A percentile compares a stretch with the other conserved stretches of the same genome.
These are phyloP conservation scores for Leptoteleia sp. DNA, from an alignment of 1,140 invertebrate genomes.

Conservation along the genomic window DNA sequence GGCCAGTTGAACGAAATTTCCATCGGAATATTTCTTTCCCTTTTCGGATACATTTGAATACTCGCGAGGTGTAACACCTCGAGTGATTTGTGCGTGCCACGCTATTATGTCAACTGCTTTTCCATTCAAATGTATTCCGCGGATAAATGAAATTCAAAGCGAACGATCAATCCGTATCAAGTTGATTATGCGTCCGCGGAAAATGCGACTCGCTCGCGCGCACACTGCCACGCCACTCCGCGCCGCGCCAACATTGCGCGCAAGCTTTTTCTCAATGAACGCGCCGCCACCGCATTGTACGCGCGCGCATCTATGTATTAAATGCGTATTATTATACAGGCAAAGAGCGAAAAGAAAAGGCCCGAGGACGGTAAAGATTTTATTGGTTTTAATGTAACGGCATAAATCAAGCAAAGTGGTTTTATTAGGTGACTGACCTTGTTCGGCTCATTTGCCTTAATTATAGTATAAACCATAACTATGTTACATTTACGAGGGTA, in stretches of 20 bases:
- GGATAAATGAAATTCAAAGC: slow-evolving; percentile 17
- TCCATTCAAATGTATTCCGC: slow-evolving; percentile 30
- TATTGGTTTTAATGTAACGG: slow-evolving; percentile 62
- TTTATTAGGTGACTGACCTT: slow-evolving; percentile 67
- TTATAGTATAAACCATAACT: slow-evolving; percentile 67
- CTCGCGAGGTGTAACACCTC: not conserved
- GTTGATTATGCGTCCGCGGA: slow-evolving; percentile 20
- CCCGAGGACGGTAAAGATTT: slow-evolving; percentile 33
- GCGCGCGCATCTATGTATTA: too few species aligned
- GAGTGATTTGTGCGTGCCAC: slow-evolving; percentile 16
- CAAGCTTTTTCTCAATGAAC: too few species aligned
- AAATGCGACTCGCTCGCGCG: slow-evolving; percentile 7
- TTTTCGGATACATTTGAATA: too few species aligned
- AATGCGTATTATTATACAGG: too few species aligned
- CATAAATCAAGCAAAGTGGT: slow-evolving; percentile 64
- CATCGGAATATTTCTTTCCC: slow-evolving; percentile 39
- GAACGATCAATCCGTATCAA: slow-evolving; percentile 10
- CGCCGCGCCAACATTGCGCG: slow-evolving; percentile 4
- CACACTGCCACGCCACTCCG: slow-evolving; percentile 15
- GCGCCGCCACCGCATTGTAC: too few species aligned
- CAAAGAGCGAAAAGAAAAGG: too few species aligned
- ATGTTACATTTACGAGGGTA: slow-evolving; percentile 64
- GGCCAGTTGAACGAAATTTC: slow-evolving; percentile 29
- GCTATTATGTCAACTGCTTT: slow-evolving; percentile 7
- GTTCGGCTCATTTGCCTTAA: slow-evolving; percentile 64